These are phyloP conservation scores for Pristionchus japonicus DNA, from an alignment of 2,888 invertebrate species.

Conservation along the genomic window DNA sequence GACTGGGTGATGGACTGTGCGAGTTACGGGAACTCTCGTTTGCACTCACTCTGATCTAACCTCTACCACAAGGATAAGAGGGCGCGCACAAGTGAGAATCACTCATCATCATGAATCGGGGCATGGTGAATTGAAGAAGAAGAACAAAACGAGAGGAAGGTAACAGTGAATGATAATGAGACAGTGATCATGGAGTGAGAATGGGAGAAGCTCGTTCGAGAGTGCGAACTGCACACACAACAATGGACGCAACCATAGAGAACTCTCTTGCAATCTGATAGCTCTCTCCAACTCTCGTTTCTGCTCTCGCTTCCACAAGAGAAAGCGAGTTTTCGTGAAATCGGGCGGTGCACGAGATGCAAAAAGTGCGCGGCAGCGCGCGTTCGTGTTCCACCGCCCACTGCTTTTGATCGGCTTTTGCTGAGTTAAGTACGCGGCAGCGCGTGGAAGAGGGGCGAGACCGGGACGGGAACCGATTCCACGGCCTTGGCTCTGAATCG, in stretches of 20 bases:
- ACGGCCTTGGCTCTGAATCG: background rate
- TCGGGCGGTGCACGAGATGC: background rate
- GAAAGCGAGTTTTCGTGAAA: constrained; percentile 11
- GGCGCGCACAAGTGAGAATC: too few relatives aligned
- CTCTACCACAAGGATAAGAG: too few relatives aligned
- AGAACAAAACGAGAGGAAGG: too few relatives aligned
- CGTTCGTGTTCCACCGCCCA: background rate
- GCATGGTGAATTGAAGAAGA: too few relatives aligned
- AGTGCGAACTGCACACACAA: background rate
- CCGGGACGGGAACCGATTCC: constrained; percentile 26
- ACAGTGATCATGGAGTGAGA: background rate
- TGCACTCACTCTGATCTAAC: too few relatives aligned
- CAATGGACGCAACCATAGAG: background rate
- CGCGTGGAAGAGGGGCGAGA: constrained; percentile 3
- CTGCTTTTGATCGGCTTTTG: background rate
- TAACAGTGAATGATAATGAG: background rate
- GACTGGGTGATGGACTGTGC: background rate
- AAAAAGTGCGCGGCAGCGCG: constrained; percentile 30
- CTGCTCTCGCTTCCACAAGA: background rate
- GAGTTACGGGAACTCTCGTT: too few relatives aligned
- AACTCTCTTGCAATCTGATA: background rate
- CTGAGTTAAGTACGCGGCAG: constrained; percentile 6
- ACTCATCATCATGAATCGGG: too few relatives aligned
- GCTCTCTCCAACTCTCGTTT: background rate
- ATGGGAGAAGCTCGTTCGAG: background rate